These are phyloP conservation scores for Oligia strigilis DNA, from an alignment of 2,888 invertebrate species.

Conservation along the genomic window DNA sequence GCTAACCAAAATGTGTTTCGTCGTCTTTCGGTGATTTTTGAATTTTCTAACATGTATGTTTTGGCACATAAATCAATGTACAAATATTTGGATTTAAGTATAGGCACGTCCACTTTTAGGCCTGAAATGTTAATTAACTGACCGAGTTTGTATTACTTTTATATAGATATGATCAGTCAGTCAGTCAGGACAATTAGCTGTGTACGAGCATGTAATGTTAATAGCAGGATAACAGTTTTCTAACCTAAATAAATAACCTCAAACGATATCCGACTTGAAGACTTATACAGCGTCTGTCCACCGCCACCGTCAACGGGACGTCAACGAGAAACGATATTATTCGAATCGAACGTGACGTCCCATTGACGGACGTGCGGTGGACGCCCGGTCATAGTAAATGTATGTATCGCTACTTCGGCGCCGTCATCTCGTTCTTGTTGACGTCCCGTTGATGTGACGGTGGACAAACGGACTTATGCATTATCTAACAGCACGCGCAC, in stretches of 20 bases:
- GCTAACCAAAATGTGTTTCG: background rate
- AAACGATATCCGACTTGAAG: constrained; percentile 5
- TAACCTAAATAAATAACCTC: background rate
- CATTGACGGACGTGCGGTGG: background rate
- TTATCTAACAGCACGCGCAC: background rate
- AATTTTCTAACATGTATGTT: background rate
- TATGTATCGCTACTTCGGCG: background rate
- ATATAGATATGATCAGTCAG: background rate
- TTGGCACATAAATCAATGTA: background rate
- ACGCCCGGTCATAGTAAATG: background rate
- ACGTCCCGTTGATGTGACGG: background rate
- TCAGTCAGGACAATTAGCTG: background rate
- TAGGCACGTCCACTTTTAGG: background rate
- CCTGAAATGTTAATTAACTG: background rate
- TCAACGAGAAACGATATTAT: background rate
- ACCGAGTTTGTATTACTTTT: background rate
- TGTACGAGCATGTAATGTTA: background rate
- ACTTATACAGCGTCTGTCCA: background rate
- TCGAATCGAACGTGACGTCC: background rate
- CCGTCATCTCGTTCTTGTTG: background rate
- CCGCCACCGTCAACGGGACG: background rate
- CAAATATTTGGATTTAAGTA: background rate
- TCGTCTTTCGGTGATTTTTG: background rate
- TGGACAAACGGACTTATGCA: background rate
- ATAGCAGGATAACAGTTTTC: background rate